Conservation (phyloP, 2,113 vertebrate genomes). For the Pitta sordida region DNA sequence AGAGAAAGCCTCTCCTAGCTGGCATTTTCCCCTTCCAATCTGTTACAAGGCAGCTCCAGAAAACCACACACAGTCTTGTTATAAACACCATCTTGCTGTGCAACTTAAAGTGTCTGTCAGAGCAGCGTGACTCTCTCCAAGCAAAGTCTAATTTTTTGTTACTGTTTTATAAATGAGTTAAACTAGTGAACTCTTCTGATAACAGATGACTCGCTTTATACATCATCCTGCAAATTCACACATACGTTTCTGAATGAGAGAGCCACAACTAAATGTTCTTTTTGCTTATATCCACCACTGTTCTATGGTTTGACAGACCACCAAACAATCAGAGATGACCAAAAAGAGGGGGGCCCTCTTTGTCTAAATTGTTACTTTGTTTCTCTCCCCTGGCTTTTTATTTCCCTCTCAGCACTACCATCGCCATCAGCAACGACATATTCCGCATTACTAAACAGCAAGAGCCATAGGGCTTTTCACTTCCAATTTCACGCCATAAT, state of each 20-base stretch:
- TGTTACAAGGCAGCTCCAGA: conserved; percentile 37
- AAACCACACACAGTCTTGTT: conserved; percentile 32
- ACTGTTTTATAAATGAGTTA: background rate
- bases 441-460: conserved; percentile 78
- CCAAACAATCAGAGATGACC: background rate
- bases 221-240: conserved; percentile 21
- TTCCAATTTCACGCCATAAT: conserved; percentile 85
- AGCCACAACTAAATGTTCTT: conserved; percentile 30
- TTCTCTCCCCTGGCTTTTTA: conserved; percentile 64
- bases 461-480: conserved; percentile 79
- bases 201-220: background rate
- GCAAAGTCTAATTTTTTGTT: conserved; percentile 12
- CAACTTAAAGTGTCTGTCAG: conserved; percentile 19
- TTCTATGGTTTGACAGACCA: conserved; percentile 30
- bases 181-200: background rate
- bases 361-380: conserved; percentile 71
- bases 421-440: conserved; percentile 65
- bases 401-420: conserved; percentile 32
- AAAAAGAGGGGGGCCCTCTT: conserved; percentile 23
- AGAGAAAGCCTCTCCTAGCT: conserved; percentile 35
- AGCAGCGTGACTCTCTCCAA: background rate
- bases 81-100: conserved; percentile 52
- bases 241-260: conserved; percentile 5
- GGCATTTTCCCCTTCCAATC: conserved; percentile 37
- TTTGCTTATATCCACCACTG: background rate